Evolutionary conservation across 2,797 vertebrate genomes (phyloP).

Genomic region (Phoebastria nigripes): DNA sequence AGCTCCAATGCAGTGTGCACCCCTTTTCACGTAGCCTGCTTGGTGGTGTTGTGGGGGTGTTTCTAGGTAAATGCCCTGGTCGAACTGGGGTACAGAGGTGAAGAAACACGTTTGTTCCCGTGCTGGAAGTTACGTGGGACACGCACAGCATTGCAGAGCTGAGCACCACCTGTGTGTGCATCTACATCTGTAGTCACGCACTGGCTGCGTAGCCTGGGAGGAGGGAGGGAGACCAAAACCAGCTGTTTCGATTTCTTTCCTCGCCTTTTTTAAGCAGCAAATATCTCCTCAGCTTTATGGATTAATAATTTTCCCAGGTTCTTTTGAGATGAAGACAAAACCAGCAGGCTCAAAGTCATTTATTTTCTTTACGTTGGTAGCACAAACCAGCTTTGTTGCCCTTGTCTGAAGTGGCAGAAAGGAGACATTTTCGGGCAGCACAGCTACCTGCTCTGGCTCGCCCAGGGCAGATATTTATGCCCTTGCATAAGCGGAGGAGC

Average conservation of each 20-base stretch:
- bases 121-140: neutral
- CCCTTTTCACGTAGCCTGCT: neutral
- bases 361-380: neutral
- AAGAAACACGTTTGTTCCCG: neutral
- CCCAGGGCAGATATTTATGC: neutral
- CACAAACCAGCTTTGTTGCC: neutral
- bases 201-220: neutral
- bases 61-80: neutral
- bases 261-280: neutral
- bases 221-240: neutral
- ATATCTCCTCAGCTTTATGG: neutral
- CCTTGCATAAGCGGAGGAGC: neutral
- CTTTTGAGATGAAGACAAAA: neutral
- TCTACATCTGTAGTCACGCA: too few relatives aligned
- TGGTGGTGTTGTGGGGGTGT: neutral
- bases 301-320: neutral
- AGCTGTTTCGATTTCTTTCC: neutral
- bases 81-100: rapidly evolving
- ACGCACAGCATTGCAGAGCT: neutral
- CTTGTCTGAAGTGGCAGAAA: neutral
- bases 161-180: neutral
- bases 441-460: neutral
- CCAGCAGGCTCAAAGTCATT: neutral
- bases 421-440: neutral
- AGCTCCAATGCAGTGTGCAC: neutral